Percentiles rank a stretch among this genome's conserved stretches.
phyloP scores from a whole-genome alignment of 2,797 vertebrate species.

The Gallinago stenura region DNA sequence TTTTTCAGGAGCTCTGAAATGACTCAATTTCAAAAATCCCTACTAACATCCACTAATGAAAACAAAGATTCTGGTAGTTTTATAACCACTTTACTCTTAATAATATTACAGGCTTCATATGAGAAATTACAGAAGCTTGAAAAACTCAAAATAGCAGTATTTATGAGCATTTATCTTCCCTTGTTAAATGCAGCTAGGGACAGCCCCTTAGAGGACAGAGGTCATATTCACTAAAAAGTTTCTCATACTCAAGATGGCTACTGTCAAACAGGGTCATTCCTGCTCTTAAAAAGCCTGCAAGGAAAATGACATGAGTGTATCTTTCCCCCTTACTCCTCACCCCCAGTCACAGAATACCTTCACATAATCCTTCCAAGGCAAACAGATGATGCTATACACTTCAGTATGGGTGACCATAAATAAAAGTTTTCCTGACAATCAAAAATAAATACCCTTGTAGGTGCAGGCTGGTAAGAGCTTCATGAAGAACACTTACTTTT shows the following conservation, averaged over 20 bases:
- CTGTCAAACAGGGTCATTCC: background rate
- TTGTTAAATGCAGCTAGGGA: background rate
- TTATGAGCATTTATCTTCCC: background rate
- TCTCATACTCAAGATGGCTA: background rate
- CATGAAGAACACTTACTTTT: background rate
- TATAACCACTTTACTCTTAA: background rate
- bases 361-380: background rate
- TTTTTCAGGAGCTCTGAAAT: constrained; percentile 24
- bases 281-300: background rate
- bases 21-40: background rate
- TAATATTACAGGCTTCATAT: background rate
- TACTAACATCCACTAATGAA: background rate
- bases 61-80: background rate
- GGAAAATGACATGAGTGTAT: background rate
- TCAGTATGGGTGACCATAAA: background rate
- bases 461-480: background rate
- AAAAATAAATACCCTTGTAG: background rate
- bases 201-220: background rate
- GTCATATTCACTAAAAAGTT: background rate
- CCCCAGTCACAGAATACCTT: background rate
- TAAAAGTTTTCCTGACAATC: background rate
- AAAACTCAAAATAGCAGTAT: background rate
- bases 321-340: background rate
- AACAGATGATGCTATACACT: background rate
- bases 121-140: background rate